A percentile compares a stretch with the other conserved stretches of the same genome.
These are phyloP conservation scores for Heteractis magnifica DNA, from an alignment of 92 coral and sea anemone genomes.

Conservation along the genomic window DNA sequence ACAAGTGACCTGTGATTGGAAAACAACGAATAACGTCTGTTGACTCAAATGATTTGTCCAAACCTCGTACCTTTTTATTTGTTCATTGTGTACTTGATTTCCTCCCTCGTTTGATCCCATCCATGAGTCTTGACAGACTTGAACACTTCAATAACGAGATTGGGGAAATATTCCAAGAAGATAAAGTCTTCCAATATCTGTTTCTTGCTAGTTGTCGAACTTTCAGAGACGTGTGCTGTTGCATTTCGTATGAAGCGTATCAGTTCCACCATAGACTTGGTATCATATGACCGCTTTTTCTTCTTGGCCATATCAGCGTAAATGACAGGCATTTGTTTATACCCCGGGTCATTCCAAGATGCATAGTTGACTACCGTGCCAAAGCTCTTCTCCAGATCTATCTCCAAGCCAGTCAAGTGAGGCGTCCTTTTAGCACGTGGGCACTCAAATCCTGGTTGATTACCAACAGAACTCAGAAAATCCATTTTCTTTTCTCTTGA, in stretches of 20 bases:
- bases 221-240: constrained; percentile 32
- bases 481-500: constrained; percentile 11
- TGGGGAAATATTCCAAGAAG: constrained; percentile 26
- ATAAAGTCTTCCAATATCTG: constrained; percentile 20
- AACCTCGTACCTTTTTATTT: too few relatives aligned
- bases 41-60: too few relatives aligned
- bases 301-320: constrained; percentile 29
- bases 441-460: constrained; percentile 39
- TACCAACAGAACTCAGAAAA: constrained; percentile 32
- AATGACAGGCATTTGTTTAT: constrained; percentile 9
- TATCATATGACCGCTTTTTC: constrained; percentile 25
- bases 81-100: neutral
- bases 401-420: neutral
- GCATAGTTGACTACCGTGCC: neutral
- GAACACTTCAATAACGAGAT: neutral
- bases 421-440: neutral
- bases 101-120: constrained; percentile 21
- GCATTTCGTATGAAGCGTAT: constrained; percentile 49
- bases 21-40: too few relatives aligned
- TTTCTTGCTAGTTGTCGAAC: neutral
- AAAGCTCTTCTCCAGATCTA: neutral
- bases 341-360: constrained; percentile 20
- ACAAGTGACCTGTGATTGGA: too few relatives aligned
- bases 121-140: constrained; percentile 25
- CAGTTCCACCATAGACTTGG: constrained; percentile 29